A percentile compares a stretch with the other conserved stretches of the same genome.
Conservation (phyloP, 2,797 vertebrate genomes). For the Peromyscus attwateri region DNA sequence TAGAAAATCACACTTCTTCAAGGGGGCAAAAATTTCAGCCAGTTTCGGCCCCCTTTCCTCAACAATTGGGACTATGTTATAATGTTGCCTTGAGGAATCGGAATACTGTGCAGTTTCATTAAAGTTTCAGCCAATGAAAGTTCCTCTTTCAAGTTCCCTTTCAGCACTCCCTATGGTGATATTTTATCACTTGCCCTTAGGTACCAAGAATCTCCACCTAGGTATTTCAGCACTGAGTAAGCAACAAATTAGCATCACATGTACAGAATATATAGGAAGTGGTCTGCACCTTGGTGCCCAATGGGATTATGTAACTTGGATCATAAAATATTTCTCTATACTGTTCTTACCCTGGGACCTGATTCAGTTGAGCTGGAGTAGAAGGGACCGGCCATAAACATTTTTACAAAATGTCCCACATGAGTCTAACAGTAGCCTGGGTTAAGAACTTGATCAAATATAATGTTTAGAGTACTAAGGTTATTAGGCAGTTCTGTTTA, state of each 20-base stretch:
- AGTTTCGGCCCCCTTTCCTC: neutral
- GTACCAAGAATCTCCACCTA: neutral
- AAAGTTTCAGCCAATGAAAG: neutral
- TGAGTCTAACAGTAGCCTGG: neutral
- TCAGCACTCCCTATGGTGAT: neutral
- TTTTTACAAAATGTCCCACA: neutral
- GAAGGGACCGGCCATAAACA: neutral
- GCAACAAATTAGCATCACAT: neutral
- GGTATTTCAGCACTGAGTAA: neutral
- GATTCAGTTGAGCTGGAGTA: neutral
- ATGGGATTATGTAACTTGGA: neutral
- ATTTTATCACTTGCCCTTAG: neutral
- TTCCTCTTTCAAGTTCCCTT: neutral
- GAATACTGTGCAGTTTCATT: neutral
- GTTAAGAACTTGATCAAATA: neutral
- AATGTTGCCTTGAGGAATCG: neutral
- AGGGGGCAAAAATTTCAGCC: neutral
- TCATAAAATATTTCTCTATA: neutral
- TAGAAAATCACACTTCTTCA: neutral
- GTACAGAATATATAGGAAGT: neutral
- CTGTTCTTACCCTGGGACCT: neutral
- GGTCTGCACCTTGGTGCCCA: neutral
- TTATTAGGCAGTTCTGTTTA: conserved; percentile 18
- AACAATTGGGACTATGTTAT: neutral
- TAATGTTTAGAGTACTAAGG: neutral